Evolutionary conservation across 1,140 invertebrate species (phyloP), one percentile per base, ranked within the genome.

Genomic region (Streblospio benedicti): DNA sequence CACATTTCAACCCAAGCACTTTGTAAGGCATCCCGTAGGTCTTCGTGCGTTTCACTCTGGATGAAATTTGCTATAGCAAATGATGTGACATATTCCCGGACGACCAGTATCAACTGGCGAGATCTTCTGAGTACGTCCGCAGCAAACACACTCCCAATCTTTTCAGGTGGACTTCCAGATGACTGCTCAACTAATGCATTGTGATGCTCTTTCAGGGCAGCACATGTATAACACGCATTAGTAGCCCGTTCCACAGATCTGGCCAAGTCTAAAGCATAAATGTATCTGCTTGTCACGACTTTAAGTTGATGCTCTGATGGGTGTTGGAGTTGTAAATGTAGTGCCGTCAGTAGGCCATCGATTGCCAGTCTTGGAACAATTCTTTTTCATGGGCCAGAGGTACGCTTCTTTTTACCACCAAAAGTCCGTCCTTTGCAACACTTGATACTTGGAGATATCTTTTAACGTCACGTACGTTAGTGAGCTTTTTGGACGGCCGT

Each of bases 381-480:
- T 64, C 63, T 2, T 23, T n/a, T 1, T 25, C 2, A 0, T 33
- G 14, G 6, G 9, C 1, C 0, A 62, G 27, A 18, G 57, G 61
- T 3, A 57, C 49, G 45, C 50, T 27, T 23, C 50, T 16, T 35
- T 28, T 25, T 33, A 64, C 63, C 16, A 63, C 60, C n/a, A 68
- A 32, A 3, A 68, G 28, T 45, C 60, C 60, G 56, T 67, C 67
- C 50, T 63, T 66, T 23, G 63, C 33, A n/a, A 66, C 63, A 9
- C 58, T 58, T 4, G 44, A 54, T n/a, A 62, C 61, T 30, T 61
- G 38, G 14, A 63, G 31, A 44, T 65, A 64, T 0, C 61, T 35
- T 43, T 67, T 58, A 28, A 59, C 58, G 32, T 68, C 53, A 35
- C 45, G 59, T 12, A 66, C 35, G 45, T 66, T 60, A 20, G 59